These are phyloP conservation scores for Trichonephila clavata DNA, from an alignment of 1,140 invertebrate species.

Conservation along the genomic window DNA sequence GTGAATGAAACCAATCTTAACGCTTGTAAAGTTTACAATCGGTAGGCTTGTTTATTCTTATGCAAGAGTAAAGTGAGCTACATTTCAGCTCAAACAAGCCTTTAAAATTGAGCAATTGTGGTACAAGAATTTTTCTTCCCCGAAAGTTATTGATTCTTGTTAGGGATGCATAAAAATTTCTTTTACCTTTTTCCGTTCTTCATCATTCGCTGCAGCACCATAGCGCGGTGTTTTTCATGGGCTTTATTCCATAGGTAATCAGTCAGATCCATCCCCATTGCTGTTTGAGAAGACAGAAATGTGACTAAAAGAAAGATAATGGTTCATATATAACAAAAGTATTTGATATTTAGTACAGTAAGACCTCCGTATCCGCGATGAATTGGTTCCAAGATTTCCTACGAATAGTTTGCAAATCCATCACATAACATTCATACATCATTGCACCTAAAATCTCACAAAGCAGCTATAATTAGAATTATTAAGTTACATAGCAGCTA, in stretches of 20 bases:
- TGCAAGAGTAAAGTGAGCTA: neutral
- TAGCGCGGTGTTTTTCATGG: conserved; percentile 67
- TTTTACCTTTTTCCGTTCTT: conserved; percentile 74
- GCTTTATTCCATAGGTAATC: conserved; percentile 74
- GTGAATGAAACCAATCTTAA: neutral
- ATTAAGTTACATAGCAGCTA: no score
- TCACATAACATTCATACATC: no score
- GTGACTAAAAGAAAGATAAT: conserved; percentile 71
- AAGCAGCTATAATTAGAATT: no score
- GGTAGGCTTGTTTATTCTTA: neutral
- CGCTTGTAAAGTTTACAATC: conserved; percentile 8
- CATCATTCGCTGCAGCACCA: conserved; percentile 71
- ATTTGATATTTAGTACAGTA: neutral
- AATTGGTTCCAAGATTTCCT: no score
- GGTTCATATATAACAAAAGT: conserved; percentile 30
- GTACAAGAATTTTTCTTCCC: neutral
- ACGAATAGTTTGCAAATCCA: no score
- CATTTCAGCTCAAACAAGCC: conserved; percentile 27
- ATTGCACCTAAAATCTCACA: no score
- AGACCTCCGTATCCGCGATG: no score
- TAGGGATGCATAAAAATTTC: conserved; percentile 29
- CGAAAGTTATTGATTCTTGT: conserved; percentile 25
- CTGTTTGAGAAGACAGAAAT: conserved; percentile 77
- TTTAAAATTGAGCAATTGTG: conserved; percentile 1
- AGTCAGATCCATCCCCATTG: conserved; percentile 75